These are phyloP conservation scores for Alectura lathami DNA, from an alignment of 2,113 vertebrate genomes.

Conservation along the genomic window DNA sequence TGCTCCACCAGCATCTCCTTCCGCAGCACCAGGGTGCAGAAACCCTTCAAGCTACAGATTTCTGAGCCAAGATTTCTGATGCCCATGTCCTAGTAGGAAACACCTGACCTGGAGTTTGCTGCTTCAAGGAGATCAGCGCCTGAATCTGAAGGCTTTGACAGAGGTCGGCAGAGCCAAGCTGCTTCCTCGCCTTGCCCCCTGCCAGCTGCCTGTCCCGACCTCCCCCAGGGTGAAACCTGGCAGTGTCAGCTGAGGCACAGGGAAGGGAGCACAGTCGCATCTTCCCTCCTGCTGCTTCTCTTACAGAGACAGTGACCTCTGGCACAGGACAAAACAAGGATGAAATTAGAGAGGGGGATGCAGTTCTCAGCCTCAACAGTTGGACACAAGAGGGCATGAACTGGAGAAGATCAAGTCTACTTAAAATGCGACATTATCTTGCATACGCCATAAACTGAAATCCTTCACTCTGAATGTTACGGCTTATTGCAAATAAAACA, in stretches of 20 bases:
- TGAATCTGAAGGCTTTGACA: neutral
- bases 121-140: neutral
- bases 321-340: neutral
- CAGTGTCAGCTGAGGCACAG: neutral
- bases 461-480: neutral
- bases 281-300: neutral
- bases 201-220: neutral
- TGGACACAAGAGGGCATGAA: neutral
- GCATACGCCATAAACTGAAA: neutral
- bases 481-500: neutral
- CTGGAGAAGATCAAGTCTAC: neutral
- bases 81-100: neutral
- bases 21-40: neutral
- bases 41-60: neutral
- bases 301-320: neutral
- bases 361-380: too few relatives aligned
- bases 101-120: neutral
- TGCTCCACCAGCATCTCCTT: neutral
- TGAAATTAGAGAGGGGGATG: neutral
- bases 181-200: neutral
- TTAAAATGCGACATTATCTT: neutral
- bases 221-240: neutral
- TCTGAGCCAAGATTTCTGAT: neutral
- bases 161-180: rapidly evolving
- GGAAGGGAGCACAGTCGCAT: neutral